These are phyloP conservation scores for Acrocephalus arundinaceus DNA, from an alignment of 2,113 vertebrate species.

Conservation along the genomic window DNA sequence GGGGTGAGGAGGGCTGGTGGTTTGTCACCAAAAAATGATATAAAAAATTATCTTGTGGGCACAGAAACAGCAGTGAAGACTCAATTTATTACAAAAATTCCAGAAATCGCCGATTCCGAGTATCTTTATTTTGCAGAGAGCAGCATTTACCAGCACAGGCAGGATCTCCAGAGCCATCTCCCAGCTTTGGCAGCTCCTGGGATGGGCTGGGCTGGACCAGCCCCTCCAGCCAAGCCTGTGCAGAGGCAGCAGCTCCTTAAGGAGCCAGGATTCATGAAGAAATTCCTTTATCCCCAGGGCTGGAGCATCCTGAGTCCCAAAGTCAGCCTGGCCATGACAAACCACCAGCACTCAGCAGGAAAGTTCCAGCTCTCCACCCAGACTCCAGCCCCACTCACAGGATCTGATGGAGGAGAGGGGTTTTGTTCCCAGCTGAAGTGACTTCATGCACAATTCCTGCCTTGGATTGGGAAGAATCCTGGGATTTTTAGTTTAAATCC, in stretches of 20 bases:
- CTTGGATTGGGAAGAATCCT: neutral
- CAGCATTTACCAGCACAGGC: neutral
- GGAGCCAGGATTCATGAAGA: rapidly evolving
- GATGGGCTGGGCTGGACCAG: neutral
- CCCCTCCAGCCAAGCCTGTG: neutral
- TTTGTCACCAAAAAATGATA: neutral
- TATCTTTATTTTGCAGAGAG: neutral
- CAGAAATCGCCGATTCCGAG: neutral
- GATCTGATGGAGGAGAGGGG: neutral
- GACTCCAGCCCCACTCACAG: neutral
- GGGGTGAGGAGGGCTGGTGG: neutral
- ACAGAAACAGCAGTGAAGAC: neutral
- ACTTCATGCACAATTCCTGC: neutral
- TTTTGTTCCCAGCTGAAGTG: neutral
- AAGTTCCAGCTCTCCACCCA: neutral
- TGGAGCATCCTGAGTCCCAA: neutral
- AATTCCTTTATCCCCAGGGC: neutral
- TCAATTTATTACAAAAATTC: neutral
- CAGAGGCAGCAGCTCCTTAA: neutral
- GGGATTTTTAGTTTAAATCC: neutral
- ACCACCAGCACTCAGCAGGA: neutral
- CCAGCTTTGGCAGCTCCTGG: neutral
- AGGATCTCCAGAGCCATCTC: neutral
- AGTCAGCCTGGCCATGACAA: neutral
- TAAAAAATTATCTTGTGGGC: neutral